Conservation (phyloP, 2,113 vertebrate genomes). For the Myanophis thanlyinensis region DNA sequence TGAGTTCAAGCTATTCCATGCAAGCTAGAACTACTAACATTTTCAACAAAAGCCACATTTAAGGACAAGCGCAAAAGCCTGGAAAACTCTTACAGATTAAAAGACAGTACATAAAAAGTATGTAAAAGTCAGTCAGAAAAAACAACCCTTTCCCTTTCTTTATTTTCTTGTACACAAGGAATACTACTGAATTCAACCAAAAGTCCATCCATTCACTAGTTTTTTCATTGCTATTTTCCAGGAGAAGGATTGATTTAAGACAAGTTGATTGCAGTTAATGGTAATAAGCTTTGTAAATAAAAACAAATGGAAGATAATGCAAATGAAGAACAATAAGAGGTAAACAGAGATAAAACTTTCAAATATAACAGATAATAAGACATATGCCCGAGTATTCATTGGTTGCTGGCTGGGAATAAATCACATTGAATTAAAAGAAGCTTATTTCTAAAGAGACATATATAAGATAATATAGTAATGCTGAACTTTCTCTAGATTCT, state of each 20-base stretch:
- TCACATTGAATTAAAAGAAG: not conserved
- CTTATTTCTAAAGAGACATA: not conserved
- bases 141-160: not conserved
- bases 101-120: not conserved
- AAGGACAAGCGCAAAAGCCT: not conserved
- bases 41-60: not conserved
- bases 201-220: not conserved
- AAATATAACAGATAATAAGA: not conserved
- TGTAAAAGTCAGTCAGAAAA: not conserved
- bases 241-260: not conserved
- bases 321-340: not conserved
- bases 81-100: not conserved
- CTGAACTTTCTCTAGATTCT: not conserved
- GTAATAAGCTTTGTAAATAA: not conserved
- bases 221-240: not conserved
- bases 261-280: not conserved
- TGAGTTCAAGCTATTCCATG: not conserved
- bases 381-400: not conserved
- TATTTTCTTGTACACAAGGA: not conserved
- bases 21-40: not conserved
- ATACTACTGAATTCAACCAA: not conserved
- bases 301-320: not conserved
- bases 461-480: not conserved
- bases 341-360: not conserved
- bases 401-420: not conserved